These are phyloP conservation scores for Diuraphis noxia DNA, from an alignment of 1,140 invertebrate genomes.

Conservation along the genomic window DNA sequence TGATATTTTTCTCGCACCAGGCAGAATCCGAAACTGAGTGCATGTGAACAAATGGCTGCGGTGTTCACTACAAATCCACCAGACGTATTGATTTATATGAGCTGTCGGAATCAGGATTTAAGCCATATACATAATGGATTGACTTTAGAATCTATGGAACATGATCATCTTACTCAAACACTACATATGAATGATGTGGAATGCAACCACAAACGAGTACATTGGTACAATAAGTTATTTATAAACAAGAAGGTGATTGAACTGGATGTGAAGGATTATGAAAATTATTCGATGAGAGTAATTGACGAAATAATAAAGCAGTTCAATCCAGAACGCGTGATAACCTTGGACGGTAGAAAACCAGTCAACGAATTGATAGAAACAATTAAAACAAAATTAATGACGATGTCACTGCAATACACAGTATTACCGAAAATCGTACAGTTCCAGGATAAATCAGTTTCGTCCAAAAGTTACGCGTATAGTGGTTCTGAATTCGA, in stretches of 20 bases:
- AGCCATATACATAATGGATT: neutral
- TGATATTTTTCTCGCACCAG: neutral
- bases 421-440: neutral
- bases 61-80: neutral
- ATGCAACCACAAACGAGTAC: neutral
- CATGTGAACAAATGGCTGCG: neutral
- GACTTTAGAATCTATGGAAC: neutral
- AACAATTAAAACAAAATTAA: neutral
- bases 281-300: neutral
- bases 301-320: neutral
- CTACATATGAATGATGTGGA: neutral
- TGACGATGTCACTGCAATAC: neutral
- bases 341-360: constrained; percentile 14
- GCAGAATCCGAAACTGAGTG: neutral
- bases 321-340: neutral
- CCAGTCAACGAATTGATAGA: neutral
- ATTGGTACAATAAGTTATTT: neutral
- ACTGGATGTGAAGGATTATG: neutral
- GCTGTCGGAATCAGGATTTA: neutral
- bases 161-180: neutral
- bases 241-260: neutral
- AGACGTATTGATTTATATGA: constrained; percentile 43
- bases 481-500: neutral
- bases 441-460: neutral
- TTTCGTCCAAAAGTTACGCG: neutral